Evolutionary conservation across 2,797 vertebrate genomes (phyloP), one percentile per base, ranked within the genome.

Genomic region (Brotula barbata): DNA sequence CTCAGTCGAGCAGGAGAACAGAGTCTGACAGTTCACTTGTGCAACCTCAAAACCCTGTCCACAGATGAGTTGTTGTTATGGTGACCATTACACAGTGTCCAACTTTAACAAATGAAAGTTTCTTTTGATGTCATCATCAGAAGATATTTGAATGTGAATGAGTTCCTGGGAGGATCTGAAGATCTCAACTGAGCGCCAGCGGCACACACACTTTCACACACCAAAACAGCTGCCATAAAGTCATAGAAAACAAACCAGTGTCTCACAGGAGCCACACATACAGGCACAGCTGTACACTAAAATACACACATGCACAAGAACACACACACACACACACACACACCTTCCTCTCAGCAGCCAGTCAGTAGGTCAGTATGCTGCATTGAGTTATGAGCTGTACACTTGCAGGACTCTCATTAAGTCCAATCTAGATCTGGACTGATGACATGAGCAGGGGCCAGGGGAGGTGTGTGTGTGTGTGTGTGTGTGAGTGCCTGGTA

Each of bases 331-430:
- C 39, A 31, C 40, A 68, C 23, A 51, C 54, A 57, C 59, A 47
- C 62, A 20, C 43, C 9, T 1, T 62, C 59, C 57, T 58, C 15
- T 43, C 50, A 17, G 37, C 50, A 59, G 60, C 60, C 68, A 72
- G 72, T 77, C 77, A 76, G 77, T 75, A 49, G 71, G 78, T 74
- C 68, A 78, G 74, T 72, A 16, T 72, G 74, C 47, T 70, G 59
- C 56, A 68, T 51, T 66, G 77, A 78, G 64, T 66, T 74, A 81
- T 68, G 74, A 45, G 34, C 56, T 73, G 66, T 20, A 33, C 60
- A 52, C 53, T 60, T 42, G 63, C 71, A 63, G 59, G 10, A 5
- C 43, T 68, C 69, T 81, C 79, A 79, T 85, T 81, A 77, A 66
- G 55, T 77, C 67, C 70, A 74, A 79, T 85, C 69, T 82, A 70